phyloP scores from a whole-genome alignment of 1,140 invertebrate genomes.

The Lepidurus packardi region DNA sequence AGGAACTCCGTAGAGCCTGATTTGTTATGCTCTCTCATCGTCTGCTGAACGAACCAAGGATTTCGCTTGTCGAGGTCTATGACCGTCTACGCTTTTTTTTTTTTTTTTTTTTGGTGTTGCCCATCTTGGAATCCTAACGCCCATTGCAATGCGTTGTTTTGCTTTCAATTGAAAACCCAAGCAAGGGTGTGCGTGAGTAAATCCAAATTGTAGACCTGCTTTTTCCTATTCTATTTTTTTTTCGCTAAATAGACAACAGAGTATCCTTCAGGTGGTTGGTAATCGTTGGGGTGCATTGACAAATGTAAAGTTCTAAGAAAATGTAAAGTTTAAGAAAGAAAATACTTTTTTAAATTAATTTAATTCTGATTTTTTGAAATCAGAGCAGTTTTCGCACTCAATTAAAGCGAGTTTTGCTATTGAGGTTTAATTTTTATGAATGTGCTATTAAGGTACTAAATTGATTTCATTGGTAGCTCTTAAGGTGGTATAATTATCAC shows the following conservation, averaged over 20 bases:
- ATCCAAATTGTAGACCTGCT: background rate
- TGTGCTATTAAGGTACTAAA: too few species aligned
- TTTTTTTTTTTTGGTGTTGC: background rate
- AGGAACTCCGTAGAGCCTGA: background rate
- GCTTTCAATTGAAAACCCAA: constrained; percentile 1
- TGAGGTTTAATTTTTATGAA: too few species aligned
- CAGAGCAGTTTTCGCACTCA: too few species aligned
- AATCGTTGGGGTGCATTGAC: too few species aligned
- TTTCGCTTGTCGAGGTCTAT: background rate
- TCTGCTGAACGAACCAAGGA: background rate
- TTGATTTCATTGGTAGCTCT: too few species aligned
- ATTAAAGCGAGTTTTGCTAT: too few species aligned
- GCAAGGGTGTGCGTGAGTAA: background rate
- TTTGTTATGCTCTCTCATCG: constrained; percentile 10
- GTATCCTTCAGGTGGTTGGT: background rate
- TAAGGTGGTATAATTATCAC: too few species aligned
- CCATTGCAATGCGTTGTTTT: background rate
- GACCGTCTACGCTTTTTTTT: background rate
- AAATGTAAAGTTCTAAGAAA: too few species aligned
- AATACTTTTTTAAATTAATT: too few species aligned
- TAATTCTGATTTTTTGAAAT: too few species aligned
- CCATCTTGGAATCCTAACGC: background rate
- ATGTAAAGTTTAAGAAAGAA: too few species aligned
- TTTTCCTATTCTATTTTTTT: background rate
- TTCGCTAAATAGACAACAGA: background rate